Base-by-base conservation (phyloP, 2,797 vertebrate genomes). In the Molossus alvarezi region DNA sequence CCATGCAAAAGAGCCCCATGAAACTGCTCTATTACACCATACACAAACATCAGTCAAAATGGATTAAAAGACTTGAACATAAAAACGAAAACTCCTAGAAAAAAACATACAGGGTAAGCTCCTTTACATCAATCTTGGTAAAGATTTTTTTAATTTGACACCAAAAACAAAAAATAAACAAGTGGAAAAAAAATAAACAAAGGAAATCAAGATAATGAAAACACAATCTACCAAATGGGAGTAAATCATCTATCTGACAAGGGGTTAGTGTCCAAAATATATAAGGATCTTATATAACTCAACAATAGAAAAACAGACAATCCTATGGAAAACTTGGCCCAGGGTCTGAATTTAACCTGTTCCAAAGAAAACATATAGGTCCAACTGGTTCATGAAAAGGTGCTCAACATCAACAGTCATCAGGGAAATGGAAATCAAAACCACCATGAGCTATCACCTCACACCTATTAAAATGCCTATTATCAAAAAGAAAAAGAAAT, bases 101-200 rank as follows among this genome's bases (percentile, higher is more conserved):
- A 29, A 60, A 91, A 82, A 62, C 41, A 62, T 21, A 57, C 17
- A 27, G 23, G 6, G 23, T 81, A 81, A 90, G 29, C n/a, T 72
- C 67, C 23, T 7, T 62, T 57, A 72, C 79, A 62, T 82, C 29
- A 62, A 21, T 37, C 55, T 72, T 80, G 23, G 14, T n/a, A 37
- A 62, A 21, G 55, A 72, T 53, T 25, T 81, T 72, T 62, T 62
- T 2, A 18, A 91, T 72, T 53, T 72, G 77, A 72, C 8, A 72
- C 41, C 23, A 82, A 82, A 82, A 62, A 11, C 65, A 72, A 62
- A 76, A 82, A 82, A 71, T 33, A 91, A 69, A 82, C 41, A 88
- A 37, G 11, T 53, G 41, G 21, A 81, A 10, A 48, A 77, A 55
- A 90, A 81, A 60, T 90, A 21, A 81, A 55, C 55, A 69, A 90